These are phyloP conservation scores for Mesocricetus auratus DNA, from an alignment of 2,113 vertebrate genomes.

Conservation along the genomic window DNA sequence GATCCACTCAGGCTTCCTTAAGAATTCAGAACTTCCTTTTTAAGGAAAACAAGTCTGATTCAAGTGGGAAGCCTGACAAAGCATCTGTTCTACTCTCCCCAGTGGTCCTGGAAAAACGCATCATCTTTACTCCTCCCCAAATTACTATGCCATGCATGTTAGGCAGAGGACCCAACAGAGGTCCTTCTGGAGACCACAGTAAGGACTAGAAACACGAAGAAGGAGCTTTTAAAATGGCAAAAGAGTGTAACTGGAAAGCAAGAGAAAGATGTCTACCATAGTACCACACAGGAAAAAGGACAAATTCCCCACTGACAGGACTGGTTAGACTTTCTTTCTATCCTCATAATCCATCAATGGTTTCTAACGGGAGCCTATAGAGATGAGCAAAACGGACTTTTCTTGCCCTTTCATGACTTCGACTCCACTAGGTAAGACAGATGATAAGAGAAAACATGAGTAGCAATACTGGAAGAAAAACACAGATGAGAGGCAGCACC, in stretches of 20 bases:
- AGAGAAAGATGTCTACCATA: not conserved
- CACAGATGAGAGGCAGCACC: not conserved
- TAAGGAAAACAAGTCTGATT: not conserved
- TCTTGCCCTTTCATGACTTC: not conserved
- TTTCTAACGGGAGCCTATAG: not conserved
- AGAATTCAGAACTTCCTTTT: not conserved
- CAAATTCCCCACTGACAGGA: not conserved
- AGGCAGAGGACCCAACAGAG: not conserved
- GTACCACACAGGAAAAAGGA: not conserved
- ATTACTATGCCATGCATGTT: not conserved
- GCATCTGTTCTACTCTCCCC: not conserved
- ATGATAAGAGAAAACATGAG: not conserved
- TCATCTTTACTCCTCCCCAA: not conserved
- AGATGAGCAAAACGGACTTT: not conserved
- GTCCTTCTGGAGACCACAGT: not conserved
- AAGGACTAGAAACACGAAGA: not conserved
- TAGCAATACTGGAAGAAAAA: not conserved
- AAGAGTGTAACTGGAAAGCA: not conserved
- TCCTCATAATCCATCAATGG: not conserved
- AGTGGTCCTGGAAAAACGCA: not conserved
- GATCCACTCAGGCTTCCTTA: not conserved
- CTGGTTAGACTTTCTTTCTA: not conserved
- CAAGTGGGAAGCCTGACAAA: not conserved
- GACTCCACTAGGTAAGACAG: not conserved
- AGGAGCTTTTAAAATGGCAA: not conserved